Evolutionary conservation across 2,888 invertebrate genomes (phyloP).

Genomic region (Lycocerus yunnanus): DNA sequence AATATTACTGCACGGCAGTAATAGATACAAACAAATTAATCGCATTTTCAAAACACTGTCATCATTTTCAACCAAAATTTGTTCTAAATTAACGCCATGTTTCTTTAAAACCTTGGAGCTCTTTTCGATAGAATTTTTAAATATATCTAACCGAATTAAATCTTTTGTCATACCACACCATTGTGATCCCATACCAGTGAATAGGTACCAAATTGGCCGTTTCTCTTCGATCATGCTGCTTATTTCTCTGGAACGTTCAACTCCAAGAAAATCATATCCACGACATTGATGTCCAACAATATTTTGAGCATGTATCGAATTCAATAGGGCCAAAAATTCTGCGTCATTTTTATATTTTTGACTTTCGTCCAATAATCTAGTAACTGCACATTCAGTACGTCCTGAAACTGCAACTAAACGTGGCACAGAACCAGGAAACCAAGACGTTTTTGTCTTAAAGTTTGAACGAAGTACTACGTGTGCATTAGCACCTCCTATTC

Average conservation of each 20-base stretch:
- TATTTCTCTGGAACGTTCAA: constrained; percentile 60
- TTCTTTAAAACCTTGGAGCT: constrained; percentile 78
- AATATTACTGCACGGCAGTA: constrained; percentile 95
- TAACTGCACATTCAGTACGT: constrained; percentile 80
- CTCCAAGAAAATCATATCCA: constrained; percentile 78
- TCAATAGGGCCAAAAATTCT: constrained; percentile 77
- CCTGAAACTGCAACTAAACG: constrained; percentile 81
- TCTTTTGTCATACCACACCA: constrained; percentile 95
- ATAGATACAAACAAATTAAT: constrained; percentile 91
- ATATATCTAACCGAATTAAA: constrained; percentile 81
- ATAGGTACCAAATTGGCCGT: constrained; percentile 92
- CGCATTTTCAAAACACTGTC: constrained; percentile 83
- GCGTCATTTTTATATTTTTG: constrained; percentile 65
- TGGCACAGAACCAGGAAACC: constrained; percentile 63
- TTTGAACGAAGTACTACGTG: constrained; percentile 85
- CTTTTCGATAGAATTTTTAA: constrained; percentile 78
- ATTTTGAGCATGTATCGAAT: constrained; percentile 71
- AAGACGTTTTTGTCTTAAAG: constrained; percentile 67
- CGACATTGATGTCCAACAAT: constrained; percentile 79
- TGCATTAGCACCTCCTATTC: constrained; percentile 98
- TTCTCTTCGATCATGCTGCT: constrained; percentile 58
- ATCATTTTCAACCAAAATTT: constrained; percentile 76
- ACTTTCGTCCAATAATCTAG: constrained; percentile 66
- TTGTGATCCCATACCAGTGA: constrained; percentile 98
- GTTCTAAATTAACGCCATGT: constrained; percentile 81